phyloP scores from a whole-genome alignment of 2,797 vertebrate genomes.

The Lophotriccus pileatus region DNA sequence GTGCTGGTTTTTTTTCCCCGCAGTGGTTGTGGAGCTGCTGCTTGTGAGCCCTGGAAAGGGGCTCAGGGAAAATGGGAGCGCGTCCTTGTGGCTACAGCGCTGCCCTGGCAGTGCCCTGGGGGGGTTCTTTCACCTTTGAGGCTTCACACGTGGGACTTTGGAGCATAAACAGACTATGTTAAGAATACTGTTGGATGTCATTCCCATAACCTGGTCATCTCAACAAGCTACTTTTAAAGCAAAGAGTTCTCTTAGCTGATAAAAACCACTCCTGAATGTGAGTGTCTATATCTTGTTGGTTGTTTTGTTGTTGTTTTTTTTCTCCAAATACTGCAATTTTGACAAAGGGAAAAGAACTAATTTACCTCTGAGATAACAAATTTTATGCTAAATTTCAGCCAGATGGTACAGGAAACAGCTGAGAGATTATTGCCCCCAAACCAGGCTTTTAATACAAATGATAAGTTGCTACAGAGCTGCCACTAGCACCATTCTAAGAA shows the following conservation, averaged over 20 bases:
- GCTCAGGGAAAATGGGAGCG: not conserved
- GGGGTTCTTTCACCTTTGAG: not conserved
- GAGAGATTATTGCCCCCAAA: constrained; percentile 37
- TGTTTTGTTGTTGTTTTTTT: not conserved
- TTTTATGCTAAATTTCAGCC: constrained; percentile 49
- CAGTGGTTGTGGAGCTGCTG: rapidly evolving
- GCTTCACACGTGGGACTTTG: not conserved
- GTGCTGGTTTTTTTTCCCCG: no score
- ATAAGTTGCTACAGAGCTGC: constrained; percentile 20
- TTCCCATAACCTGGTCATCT: not conserved
- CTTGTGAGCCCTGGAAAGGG: not conserved
- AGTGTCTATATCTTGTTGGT: not conserved
- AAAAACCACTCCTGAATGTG: not conserved
- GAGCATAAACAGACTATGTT: rapidly evolving
- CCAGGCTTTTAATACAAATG: constrained; percentile 36
- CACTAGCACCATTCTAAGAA: not conserved
- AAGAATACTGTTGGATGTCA: rapidly evolving
- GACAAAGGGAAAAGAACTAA: not conserved
- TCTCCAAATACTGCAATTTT: not conserved
- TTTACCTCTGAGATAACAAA: constrained; percentile 48
- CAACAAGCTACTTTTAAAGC: not conserved
- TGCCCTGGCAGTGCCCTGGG: no score
- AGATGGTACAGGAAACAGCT: constrained; percentile 46
- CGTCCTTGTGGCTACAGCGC: not conserved
- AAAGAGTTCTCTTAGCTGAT: not conserved